These are phyloP conservation scores for Meandrina meandrites DNA, from an alignment of 92 coral and sea anemone genomes.

Conservation along the genomic window DNA sequence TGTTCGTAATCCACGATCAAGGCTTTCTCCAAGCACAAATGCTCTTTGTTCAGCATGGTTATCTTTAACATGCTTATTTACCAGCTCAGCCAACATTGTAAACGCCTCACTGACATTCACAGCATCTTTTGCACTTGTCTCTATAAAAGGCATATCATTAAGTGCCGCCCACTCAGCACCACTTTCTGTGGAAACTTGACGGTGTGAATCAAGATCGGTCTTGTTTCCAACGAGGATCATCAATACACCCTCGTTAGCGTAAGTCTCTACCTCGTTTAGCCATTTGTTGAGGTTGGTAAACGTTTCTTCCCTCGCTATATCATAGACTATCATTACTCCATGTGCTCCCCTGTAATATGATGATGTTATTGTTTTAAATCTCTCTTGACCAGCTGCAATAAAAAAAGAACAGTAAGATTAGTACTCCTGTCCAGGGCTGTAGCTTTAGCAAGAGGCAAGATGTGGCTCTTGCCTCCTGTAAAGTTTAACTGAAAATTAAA, in stretches of 20 bases:
- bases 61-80: constrained; percentile 75
- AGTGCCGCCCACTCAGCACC: constrained; percentile 85
- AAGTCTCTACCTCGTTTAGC: constrained; percentile 87
- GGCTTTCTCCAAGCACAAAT: constrained; percentile 65
- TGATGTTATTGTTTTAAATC: constrained; percentile 92
- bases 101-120: constrained; percentile 87
- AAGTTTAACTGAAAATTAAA: no score
- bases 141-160: constrained; percentile 92
- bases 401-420: neutral
- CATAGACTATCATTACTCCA: constrained; percentile 94
- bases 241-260: constrained; percentile 80
- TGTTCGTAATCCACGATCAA: constrained; percentile 26
- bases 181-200: constrained; percentile 80
- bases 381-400: constrained; percentile 92
- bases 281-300: constrained; percentile 89
- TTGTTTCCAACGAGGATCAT: constrained; percentile 97
- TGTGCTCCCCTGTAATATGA: constrained; percentile 99
- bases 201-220: constrained; percentile 80
- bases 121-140: constrained; percentile 91
- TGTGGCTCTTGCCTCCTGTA: no score
- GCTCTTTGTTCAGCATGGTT: constrained; percentile 60
- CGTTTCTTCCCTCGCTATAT: constrained; percentile 84
- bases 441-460: no score
- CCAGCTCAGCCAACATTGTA: constrained; percentile 73
- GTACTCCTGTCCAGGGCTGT: no score